Conservation (phyloP, 2,797 vertebrate species). For the Scolopax rusticola region DNA sequence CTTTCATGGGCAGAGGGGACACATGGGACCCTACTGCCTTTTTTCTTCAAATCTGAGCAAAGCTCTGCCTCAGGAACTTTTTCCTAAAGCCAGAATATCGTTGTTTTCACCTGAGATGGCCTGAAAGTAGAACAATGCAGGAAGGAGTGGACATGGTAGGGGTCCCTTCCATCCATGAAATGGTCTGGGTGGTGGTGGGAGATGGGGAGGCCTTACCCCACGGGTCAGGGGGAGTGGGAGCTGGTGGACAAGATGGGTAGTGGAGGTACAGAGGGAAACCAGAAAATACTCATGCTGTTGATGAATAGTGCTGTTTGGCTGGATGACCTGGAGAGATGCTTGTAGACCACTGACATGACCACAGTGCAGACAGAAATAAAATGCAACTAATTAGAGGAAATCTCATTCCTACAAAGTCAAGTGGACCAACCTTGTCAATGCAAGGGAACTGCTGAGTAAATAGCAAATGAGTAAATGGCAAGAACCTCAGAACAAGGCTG, state of each 20-base stretch:
- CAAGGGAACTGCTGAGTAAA: neutral
- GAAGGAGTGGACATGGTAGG: neutral
- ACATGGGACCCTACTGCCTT: accelerated
- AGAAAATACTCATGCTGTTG: neutral
- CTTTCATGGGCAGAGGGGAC: neutral
- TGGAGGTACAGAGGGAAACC: neutral
- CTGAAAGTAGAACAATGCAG: neutral
- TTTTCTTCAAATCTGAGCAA: neutral
- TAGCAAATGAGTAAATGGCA: neutral
- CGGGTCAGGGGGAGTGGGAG: neutral
- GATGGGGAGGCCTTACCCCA: neutral
- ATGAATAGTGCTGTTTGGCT: neutral
- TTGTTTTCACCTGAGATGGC: neutral
- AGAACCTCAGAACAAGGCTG: neutral
- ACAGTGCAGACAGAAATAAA: neutral
- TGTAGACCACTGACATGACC: neutral
- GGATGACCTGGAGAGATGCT: neutral
- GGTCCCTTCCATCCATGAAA: neutral
- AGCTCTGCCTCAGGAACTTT: neutral
- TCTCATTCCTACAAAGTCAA: neutral
- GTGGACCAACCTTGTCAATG: neutral
- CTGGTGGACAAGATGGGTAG: neutral
- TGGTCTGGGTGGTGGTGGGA: neutral
- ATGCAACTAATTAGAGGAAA: neutral
- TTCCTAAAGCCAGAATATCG: neutral